Percentiles rank a stretch among this genome's conserved stretches.
These are phyloP conservation scores for Trichechus manatus DNA, from an alignment of 2,113 vertebrate genomes.

Conservation along the genomic window DNA sequence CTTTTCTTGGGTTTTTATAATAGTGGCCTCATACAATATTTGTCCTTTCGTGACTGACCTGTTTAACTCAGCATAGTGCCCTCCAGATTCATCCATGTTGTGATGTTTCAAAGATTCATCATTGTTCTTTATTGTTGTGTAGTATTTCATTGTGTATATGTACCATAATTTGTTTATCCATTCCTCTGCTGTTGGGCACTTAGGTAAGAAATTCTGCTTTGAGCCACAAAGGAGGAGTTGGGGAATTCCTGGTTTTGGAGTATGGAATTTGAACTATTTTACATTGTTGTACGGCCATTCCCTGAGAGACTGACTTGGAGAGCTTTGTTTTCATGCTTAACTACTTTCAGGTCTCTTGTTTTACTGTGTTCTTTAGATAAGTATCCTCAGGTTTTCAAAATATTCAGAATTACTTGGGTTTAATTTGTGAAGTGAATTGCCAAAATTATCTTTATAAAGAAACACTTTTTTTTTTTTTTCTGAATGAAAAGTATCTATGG, in stretches of 20 bases:
- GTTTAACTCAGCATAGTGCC: too few relatives aligned
- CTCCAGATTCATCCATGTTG: too few relatives aligned
- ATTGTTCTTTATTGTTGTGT: too few relatives aligned
- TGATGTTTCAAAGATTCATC: too few relatives aligned
- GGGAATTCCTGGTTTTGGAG: background rate
- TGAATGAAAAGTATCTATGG: constrained; percentile 78
- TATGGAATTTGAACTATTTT: background rate
- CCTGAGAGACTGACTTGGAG: background rate
- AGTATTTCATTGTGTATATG: too few relatives aligned
- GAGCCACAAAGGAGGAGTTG: background rate
- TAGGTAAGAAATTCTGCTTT: background rate
- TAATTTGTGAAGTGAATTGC: constrained; percentile 35
- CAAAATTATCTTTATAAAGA: background rate
- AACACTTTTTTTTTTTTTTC: background rate
- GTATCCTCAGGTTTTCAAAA: constrained; percentile 20
- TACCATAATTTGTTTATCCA: too few relatives aligned
- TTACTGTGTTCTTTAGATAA: background rate
- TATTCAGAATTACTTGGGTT: constrained; percentile 50
- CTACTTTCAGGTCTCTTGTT: constrained; percentile 7
- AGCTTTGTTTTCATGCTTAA: constrained; percentile 11
- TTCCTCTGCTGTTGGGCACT: too few relatives aligned
- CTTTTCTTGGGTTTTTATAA: too few relatives aligned
- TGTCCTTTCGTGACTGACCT: too few relatives aligned
- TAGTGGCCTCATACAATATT: too few relatives aligned
- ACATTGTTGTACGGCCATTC: background rate